A percentile compares a stretch with the other conserved stretches of the same genome.
These are phyloP conservation scores for Galaxea fascicularis DNA, from an alignment of 92 coral and sea anemone genomes.

Conservation along the genomic window DNA sequence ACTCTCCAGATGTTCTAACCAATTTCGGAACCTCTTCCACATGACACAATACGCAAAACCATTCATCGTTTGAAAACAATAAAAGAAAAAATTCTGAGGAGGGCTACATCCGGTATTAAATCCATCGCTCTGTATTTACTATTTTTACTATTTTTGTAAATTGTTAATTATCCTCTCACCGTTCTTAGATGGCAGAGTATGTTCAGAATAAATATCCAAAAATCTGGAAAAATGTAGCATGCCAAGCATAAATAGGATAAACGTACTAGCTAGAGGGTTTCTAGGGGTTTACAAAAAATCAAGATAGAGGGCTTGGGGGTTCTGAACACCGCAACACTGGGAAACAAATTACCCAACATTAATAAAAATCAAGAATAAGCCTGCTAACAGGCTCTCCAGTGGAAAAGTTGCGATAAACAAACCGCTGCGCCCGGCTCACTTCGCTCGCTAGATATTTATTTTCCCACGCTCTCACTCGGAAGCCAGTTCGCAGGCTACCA, in stretches of 20 bases:
- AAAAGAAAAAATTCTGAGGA: slow-evolving; percentile 14
- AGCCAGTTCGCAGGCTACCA: slow-evolving; percentile 30
- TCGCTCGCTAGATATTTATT: no score
- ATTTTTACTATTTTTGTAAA: slow-evolving; percentile 26
- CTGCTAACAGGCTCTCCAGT: no score
- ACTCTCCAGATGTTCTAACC: slow-evolving; percentile 24
- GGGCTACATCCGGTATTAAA: slow-evolving; percentile 18
- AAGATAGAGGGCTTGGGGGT: slow-evolving; percentile 20
- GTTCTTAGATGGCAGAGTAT: slow-evolving; percentile 26
- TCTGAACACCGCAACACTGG: slow-evolving; percentile 24
- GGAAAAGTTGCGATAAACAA: no score
- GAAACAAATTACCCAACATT: no score
- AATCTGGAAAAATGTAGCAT: slow-evolving; percentile 22
- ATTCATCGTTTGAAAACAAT: slow-evolving; percentile 15
- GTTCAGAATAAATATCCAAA: slow-evolving; percentile 25
- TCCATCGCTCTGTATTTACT: slow-evolving; percentile 23
- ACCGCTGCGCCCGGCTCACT: no score
- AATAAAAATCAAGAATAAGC: no score
- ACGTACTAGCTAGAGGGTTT: slow-evolving; percentile 6
- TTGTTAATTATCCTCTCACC: slow-evolving; percentile 16
- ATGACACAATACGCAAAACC: slow-evolving; percentile 26
- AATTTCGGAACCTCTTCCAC: slow-evolving; percentile 30
- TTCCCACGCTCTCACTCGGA: no score
- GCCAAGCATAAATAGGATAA: slow-evolving; percentile 8
- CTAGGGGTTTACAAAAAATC: slow-evolving; percentile 12